Percentiles rank a stretch among this genome's conserved stretches.
phyloP scores from a whole-genome alignment of 2,113 vertebrate species.

The Anseranas semipalmata region DNA sequence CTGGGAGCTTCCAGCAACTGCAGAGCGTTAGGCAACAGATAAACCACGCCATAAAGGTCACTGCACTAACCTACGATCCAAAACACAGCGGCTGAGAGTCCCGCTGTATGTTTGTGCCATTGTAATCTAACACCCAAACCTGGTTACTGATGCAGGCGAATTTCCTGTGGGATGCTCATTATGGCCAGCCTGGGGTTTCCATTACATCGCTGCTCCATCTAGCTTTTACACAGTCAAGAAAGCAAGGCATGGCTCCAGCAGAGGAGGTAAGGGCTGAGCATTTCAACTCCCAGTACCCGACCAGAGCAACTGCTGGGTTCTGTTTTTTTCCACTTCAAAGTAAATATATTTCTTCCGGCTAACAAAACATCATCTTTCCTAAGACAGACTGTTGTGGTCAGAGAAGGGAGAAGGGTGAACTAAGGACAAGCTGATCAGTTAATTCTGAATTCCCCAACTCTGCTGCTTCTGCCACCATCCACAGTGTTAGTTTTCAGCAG shows the following conservation, averaged over 20 bases:
- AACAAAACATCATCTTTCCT: not conserved
- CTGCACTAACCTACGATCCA: not conserved
- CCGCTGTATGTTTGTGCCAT: no score
- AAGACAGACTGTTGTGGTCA: fast-evolving
- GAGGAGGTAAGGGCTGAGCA: not conserved
- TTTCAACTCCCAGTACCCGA: not conserved
- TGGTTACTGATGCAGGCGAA: not conserved
- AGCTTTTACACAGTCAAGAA: not conserved
- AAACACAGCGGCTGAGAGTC: not conserved
- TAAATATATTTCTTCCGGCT: not conserved
- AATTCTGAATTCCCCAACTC: not conserved
- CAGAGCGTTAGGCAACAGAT: no score
- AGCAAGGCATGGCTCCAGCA: not conserved
- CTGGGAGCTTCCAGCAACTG: not conserved
- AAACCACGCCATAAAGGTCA: not conserved
- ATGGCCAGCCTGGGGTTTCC: not conserved
- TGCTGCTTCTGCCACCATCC: not conserved
- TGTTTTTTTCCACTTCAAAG: not conserved
- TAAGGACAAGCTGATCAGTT: not conserved
- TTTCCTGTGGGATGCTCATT: not conserved
- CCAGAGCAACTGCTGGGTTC: not conserved
- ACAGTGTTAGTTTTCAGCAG: not conserved
- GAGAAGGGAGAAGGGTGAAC: not conserved
- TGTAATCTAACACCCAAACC: not conserved
- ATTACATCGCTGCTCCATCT: not conserved